Conservation (phyloP, 2,888 invertebrate genomes). For the Harmothoe impar region DNA sequence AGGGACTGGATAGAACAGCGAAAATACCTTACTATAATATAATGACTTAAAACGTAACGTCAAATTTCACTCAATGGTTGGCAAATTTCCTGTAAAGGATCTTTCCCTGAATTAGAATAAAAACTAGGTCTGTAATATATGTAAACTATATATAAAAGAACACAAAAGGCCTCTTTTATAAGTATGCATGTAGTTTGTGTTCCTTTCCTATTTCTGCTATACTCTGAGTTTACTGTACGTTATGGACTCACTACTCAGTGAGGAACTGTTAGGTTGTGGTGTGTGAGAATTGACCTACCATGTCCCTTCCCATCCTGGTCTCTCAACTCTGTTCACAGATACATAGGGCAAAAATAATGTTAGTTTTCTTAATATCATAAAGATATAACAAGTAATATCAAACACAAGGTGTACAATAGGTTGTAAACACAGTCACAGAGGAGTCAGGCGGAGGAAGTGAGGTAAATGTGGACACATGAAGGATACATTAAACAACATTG, state of each 20-base stretch:
- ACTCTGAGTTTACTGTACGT: neutral
- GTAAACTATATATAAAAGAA: neutral
- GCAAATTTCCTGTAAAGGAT: too few relatives aligned
- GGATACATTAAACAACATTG: neutral
- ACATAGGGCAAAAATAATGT: conserved; percentile 1
- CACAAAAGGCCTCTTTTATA: neutral
- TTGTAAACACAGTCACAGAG: too few relatives aligned
- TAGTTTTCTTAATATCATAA: conserved; percentile 15
- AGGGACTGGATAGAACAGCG: too few relatives aligned
- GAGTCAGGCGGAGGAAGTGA: too few relatives aligned
- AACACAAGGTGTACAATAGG: too few relatives aligned
- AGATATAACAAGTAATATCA: neutral
- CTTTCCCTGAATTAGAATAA: neutral
- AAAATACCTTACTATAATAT: too few relatives aligned
- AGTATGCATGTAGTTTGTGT: neutral
- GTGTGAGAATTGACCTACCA: neutral
- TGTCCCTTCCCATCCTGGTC: neutral
- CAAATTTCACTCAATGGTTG: neutral
- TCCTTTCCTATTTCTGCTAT: neutral
- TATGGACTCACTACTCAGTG: too few relatives aligned
- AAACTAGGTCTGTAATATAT: neutral
- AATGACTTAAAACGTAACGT: too few relatives aligned
- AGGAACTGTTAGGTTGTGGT: neutral
- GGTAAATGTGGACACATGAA: neutral
- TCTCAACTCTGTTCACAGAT: neutral